These are phyloP conservation scores for Sebastes itinus DNA, from an alignment of 2,797 vertebrate genomes.

Conservation along the genomic window DNA sequence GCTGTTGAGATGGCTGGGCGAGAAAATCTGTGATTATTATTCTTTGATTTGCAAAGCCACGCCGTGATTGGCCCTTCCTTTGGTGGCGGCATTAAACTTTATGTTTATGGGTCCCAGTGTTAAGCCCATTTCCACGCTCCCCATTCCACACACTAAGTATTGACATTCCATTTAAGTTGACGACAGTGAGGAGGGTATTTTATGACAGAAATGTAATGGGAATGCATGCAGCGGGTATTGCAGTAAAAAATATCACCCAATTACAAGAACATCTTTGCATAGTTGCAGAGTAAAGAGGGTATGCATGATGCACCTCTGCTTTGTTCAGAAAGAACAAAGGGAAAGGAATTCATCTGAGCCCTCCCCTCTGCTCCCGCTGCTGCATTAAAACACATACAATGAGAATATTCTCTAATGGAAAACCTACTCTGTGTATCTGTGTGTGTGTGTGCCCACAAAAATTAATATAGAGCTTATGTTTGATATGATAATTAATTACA, in stretches of 20 bases:
- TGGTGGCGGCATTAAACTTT: conserved; percentile 73
- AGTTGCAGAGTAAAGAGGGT: conserved; percentile 68
- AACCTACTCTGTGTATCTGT: conserved; percentile 4
- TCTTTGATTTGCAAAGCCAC: conserved; percentile 74
- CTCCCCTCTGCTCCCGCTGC: conserved; percentile 32
- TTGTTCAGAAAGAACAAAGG: conserved; percentile 73
- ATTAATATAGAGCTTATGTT: conserved; percentile 61
- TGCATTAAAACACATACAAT: conserved; percentile 63
- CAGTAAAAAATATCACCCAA: conserved; percentile 75
- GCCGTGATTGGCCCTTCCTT: conserved; percentile 64
- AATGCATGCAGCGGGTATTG: conserved; percentile 51
- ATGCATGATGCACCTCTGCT: conserved; percentile 68
- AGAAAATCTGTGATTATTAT: conserved; percentile 76
- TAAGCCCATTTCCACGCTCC: conserved; percentile 81
- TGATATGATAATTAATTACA: conserved; percentile 75
- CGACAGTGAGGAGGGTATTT: conserved; percentile 66
- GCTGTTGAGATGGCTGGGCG: conserved; percentile 58
- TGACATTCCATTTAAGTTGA: conserved; percentile 79
- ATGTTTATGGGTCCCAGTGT: conserved; percentile 76
- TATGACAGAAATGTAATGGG: conserved; percentile 74
- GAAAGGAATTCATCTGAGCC: conserved; percentile 53
- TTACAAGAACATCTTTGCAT: conserved; percentile 73
- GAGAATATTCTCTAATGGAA: conserved; percentile 54
- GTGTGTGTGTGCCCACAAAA: conserved; percentile 26
- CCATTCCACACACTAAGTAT: conserved; percentile 75